Conservation (phyloP, 1,140 invertebrate species). For the Branchinecta lynchi region DNA sequence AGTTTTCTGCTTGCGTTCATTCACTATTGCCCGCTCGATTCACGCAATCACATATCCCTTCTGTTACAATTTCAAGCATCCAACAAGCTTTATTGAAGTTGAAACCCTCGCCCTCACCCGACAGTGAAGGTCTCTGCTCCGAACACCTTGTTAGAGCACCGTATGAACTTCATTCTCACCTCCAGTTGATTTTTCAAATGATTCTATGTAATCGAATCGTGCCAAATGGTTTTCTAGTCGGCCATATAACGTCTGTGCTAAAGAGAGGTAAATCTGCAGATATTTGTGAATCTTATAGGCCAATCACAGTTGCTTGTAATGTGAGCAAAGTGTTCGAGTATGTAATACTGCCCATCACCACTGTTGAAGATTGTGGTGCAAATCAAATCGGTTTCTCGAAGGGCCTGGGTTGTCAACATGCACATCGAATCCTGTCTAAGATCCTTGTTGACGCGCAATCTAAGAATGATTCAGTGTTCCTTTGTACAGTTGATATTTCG, state of each 20-base stretch:
- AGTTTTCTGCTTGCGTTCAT: conserved; percentile 1
- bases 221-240: conserved; percentile 7
- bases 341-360: conserved; percentile 6
- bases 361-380: conserved; percentile 9
- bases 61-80: conserved; percentile 7
- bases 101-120: conserved; percentile 2
- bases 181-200: conserved; percentile 7
- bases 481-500: conserved; percentile 12
- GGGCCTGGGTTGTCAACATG: conserved; percentile 8
- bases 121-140: conserved; percentile 6
- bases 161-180: conserved; percentile 2
- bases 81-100: conserved; percentile 5
- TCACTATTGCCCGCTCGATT: conserved; percentile 9
- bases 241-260: conserved; percentile 6
- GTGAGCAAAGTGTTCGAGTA: background rate
- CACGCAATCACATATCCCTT: conserved; percentile 3
- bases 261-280: conserved; percentile 10
- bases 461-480: conserved; percentile 9
- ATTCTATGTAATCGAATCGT: conserved; percentile 8
- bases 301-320: conserved; percentile 10
- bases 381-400: conserved; percentile 9
- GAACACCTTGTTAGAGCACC: conserved; percentile 5
- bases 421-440: conserved; percentile 7
- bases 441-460: conserved; percentile 6
- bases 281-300: conserved; percentile 3